These are phyloP conservation scores for Nothocercus julius DNA, from an alignment of 2,113 vertebrate genomes.

Conservation along the genomic window DNA sequence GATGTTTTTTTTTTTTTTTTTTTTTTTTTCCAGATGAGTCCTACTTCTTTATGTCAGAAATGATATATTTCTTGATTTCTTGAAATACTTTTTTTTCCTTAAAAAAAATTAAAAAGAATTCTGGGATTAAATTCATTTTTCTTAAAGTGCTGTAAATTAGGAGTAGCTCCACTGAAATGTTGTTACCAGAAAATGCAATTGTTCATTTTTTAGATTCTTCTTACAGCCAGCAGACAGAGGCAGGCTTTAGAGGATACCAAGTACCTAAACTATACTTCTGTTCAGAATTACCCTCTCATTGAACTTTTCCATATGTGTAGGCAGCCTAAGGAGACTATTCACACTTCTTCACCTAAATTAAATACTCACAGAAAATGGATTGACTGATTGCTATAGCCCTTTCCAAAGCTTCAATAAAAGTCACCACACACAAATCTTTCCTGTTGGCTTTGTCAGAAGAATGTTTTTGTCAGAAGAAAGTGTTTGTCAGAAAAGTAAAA, in stretches of 20 bases:
- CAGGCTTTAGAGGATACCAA: background rate
- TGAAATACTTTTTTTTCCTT: background rate
- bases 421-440: background rate
- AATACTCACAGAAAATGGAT: background rate
- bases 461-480: background rate
- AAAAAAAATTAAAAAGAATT: background rate
- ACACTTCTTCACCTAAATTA: background rate
- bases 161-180: background rate
- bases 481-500: background rate
- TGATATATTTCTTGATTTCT: accelerated
- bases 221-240: background rate
- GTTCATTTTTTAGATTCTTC: background rate
- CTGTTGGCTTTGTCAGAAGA: background rate
- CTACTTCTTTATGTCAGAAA: background rate
- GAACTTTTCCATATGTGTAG: background rate
- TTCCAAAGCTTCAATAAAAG: background rate
- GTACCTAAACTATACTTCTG: background rate
- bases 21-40: background rate
- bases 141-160: background rate
- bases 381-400: background rate
- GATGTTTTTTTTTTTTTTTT: too few species aligned
- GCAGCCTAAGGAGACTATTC: background rate
- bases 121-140: background rate
- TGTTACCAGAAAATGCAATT: background rate
- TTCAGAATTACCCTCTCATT: background rate